Evolutionary conservation across 2,113 vertebrate genomes (phyloP), one percentile per base, ranked within the genome.

Genomic region (Colius striatus): DNA sequence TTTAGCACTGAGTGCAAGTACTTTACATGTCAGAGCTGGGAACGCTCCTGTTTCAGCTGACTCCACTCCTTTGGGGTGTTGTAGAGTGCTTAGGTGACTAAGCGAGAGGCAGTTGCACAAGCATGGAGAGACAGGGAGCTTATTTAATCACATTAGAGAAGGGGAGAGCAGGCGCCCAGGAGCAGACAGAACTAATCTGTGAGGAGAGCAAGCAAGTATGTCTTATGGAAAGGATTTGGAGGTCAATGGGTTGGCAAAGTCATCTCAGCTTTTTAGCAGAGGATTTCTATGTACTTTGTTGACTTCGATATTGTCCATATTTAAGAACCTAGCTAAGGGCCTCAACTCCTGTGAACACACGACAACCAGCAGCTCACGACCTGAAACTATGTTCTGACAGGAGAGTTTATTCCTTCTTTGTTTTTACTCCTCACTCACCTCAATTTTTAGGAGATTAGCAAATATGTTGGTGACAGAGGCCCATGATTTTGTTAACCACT

Each of bases 11-110:
- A 97, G 83, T 90, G 58, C 92, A 95, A 95, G 94, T 86, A 87
- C 79, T 95, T 97, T 96, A 91, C 97, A 87, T 93, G 96, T 96
- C 80, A 72, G 96, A 96, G 96, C 95, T 92, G 85, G 83, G 95
- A 97, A 94, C 8, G 25, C 92, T 94, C 89, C 82, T 95, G 79
- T 93, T 96, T 94, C 96, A 97, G 97, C 95, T 96, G 93, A 97
- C 94, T 97, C 84, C 57, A 23, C 76, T 95, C 87, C 95, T 96
- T 77, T 92, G 73, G 79, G 96, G 83, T 92, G 85, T 90, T 95
- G 89, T 43, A 67, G 79, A 85, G 92, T 1, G 30, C 89, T 94
- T 93, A 32, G 83, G 94, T 97, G 96, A 97, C 95, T 97, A 95
- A 97, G 96, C 10, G 71, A 71, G 94, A 94, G 85, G 78, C 16